phyloP scores from a whole-genome alignment of 2,888 invertebrate species.

The Brachypalpus laphriformis region DNA sequence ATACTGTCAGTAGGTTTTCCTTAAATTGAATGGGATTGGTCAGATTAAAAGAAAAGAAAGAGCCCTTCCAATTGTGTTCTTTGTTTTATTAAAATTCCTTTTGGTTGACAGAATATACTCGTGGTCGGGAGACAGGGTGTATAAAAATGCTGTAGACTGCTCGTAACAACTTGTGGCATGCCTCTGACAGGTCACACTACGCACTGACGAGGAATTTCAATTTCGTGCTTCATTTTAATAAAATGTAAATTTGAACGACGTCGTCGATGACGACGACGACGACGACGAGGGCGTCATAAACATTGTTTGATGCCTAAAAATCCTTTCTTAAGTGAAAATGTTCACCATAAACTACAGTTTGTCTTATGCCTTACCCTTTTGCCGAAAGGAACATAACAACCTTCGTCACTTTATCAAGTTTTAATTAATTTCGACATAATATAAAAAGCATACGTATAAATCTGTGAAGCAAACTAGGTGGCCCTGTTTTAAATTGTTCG shows the following conservation, averaged over 20 bases:
- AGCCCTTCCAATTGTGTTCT: no score
- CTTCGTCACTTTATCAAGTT: constrained; percentile 44
- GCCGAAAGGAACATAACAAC: neutral
- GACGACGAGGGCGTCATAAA: neutral
- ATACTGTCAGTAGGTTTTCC: neutral
- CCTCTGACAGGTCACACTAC: constrained; percentile 41
- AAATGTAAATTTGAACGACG: constrained; percentile 33
- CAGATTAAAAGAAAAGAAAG: constrained; percentile 25
- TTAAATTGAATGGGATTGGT: constrained; percentile 2
- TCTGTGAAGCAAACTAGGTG: neutral
- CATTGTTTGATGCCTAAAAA: constrained; percentile 2
- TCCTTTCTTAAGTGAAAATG: constrained; percentile 28
- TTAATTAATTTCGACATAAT: constrained; percentile 66
- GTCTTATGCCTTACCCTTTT: neutral
- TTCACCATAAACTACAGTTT: constrained; percentile 7
- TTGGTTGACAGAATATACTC: neutral
- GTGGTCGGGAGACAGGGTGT: neutral
- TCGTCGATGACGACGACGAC: neutral
- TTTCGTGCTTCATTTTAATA: constrained; percentile 36
- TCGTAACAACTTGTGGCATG: constrained; percentile 43
- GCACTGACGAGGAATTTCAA: constrained; percentile 45
- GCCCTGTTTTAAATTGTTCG: neutral
- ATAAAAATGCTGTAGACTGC: neutral
- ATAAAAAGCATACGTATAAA: neutral
- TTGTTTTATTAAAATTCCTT: constrained; percentile 43